A percentile compares a stretch with the other conserved stretches of the same genome.
Evolutionary conservation across 2,113 vertebrate species (phyloP).

Genomic region (Ictalurus punctatus): DNA sequence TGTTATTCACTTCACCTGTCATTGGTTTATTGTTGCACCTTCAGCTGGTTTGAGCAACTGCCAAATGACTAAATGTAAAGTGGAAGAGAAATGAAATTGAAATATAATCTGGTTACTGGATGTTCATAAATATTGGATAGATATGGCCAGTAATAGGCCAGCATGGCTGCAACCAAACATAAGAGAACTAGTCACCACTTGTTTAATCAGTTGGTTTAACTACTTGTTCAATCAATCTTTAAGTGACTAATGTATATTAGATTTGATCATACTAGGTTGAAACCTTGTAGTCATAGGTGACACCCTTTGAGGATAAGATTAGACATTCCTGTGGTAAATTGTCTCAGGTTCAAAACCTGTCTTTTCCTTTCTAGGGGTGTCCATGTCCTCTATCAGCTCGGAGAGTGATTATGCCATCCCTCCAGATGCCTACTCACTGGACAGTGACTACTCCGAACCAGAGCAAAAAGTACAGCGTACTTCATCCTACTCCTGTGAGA

Average conservation of each 20-base stretch:
- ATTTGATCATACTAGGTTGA: background rate
- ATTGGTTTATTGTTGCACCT: background rate
- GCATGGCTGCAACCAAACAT: background rate
- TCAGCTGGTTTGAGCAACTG: background rate
- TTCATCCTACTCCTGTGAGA: constrained; percentile 87
- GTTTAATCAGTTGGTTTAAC: background rate
- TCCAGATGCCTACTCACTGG: constrained; percentile 84
- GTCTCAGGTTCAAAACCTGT: background rate
- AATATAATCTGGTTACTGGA: background rate
- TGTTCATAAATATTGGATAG: background rate
- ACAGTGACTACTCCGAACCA: constrained; percentile 86
- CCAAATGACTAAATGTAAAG: background rate
- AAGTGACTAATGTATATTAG: background rate
- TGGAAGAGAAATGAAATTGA: background rate
- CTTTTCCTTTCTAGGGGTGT: constrained; percentile 72
- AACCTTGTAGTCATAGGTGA: background rate
- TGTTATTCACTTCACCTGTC: too few relatives aligned
- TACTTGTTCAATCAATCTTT: background rate
- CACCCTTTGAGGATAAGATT: background rate
- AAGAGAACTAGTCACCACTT: background rate
- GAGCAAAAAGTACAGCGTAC: constrained; percentile 88
- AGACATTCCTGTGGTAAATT: background rate
- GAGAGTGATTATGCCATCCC: constrained; percentile 91
- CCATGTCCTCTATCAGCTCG: constrained; percentile 88
- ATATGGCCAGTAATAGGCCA: background rate